Conservation (phyloP, 2,888 invertebrate genomes). For the Aleiodes testaceus region DNA sequence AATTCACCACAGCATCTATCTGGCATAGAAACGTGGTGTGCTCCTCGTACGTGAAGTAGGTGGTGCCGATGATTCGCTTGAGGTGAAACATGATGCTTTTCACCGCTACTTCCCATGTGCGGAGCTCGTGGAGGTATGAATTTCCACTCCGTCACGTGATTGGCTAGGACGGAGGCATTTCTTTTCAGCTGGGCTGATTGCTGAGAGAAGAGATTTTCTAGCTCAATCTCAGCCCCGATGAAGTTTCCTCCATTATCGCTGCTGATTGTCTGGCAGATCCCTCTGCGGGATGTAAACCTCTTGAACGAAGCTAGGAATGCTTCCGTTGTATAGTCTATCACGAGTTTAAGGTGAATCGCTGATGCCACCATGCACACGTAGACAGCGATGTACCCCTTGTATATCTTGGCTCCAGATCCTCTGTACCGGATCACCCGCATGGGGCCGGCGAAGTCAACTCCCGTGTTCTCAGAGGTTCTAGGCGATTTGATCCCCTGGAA, state of each 20-base stretch:
- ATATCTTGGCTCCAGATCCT: slow-evolving; percentile 35
- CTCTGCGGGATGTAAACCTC: too few relatives aligned
- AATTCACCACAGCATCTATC: too few relatives aligned
- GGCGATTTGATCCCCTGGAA: too few relatives aligned
- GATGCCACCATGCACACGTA: slow-evolving; percentile 52
- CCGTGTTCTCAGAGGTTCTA: too few relatives aligned
- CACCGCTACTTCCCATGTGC: slow-evolving; percentile 59
- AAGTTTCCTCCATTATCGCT: too few relatives aligned
- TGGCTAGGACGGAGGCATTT: too few relatives aligned
- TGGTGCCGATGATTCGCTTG: slow-evolving; percentile 47
- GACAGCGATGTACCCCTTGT: slow-evolving; percentile 50
- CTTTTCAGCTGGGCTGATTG: neutral
- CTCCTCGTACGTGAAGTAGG: slow-evolving; percentile 51
- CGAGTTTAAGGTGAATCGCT: slow-evolving; percentile 54
- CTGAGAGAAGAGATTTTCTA: slow-evolving; percentile 20
- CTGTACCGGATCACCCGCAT: slow-evolving; percentile 33
- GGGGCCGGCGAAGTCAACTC: slow-evolving; percentile 49
- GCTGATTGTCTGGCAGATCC: too few relatives aligned
- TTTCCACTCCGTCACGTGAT: slow-evolving; percentile 55
- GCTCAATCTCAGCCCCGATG: too few relatives aligned
- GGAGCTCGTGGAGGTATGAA: slow-evolving; percentile 58
- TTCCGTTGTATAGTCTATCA: slow-evolving; percentile 49
- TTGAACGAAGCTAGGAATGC: too few relatives aligned
- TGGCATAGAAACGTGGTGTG: slow-evolving; percentile 52
- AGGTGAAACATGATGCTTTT: slow-evolving; percentile 52